These are phyloP conservation scores for Nysson spinosus DNA, from an alignment of 2,888 invertebrate species.

Conservation along the genomic window DNA sequence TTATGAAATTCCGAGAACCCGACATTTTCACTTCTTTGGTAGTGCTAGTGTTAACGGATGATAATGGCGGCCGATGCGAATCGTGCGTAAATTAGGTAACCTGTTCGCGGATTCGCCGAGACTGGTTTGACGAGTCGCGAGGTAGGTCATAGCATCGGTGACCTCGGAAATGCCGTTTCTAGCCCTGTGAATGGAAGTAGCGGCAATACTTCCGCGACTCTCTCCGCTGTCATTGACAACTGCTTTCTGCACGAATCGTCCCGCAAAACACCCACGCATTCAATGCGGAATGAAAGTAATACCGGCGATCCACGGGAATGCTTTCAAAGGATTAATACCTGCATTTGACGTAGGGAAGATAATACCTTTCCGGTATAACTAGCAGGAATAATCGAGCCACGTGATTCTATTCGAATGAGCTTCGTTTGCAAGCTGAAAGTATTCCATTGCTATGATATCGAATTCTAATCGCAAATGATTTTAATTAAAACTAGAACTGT, in stretches of 20 bases:
- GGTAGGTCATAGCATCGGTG: slow-evolving; percentile 63
- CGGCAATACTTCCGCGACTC: slow-evolving; percentile 9
- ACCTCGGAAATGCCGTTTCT: slow-evolving; percentile 51
- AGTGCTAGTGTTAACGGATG: no score
- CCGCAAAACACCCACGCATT: neutral
- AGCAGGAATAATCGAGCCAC: no score
- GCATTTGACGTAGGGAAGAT: no score
- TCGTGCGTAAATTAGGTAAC: slow-evolving; percentile 60
- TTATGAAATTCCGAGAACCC: no score
- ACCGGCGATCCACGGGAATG: neutral
- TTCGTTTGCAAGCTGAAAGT: no score
- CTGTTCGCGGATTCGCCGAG: slow-evolving; percentile 57
- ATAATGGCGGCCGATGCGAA: neutral
- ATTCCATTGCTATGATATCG: no score
- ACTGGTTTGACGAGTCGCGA: slow-evolving; percentile 65
- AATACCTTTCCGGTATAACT: no score
- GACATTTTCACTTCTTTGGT: no score
- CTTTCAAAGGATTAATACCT: neutral
- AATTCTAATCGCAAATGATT: no score
- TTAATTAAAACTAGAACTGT: no score
- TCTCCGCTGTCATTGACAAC: slow-evolving; percentile 19
- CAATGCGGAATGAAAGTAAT: slow-evolving; percentile 8
- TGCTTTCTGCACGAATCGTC: slow-evolving; percentile 3
- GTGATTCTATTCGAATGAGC: no score
- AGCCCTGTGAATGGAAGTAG: slow-evolving; percentile 48